Percentiles rank a stretch among this genome's conserved stretches.
Evolutionary conservation across 2,113 vertebrate species (phyloP).

Genomic region (Myodes glareolus): DNA sequence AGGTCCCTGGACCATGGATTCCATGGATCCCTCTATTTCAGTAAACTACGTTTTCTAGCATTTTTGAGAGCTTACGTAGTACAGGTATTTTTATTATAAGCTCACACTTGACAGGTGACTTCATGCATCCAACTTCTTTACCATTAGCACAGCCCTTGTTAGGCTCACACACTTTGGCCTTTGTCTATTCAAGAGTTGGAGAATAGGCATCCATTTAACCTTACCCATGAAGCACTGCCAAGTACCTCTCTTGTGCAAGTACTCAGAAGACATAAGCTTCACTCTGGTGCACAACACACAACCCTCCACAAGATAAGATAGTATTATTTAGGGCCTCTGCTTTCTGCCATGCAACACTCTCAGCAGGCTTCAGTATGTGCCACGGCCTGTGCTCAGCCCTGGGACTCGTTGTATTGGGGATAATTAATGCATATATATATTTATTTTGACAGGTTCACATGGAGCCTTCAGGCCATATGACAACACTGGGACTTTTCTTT

Average conservation of each 20-base stretch:
- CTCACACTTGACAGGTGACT: neutral
- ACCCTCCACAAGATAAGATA: neutral
- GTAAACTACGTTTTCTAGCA: neutral
- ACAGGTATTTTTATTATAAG: slow-evolving; percentile 19
- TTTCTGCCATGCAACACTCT: neutral
- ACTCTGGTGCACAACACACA: neutral
- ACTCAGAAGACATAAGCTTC: slow-evolving; percentile 10
- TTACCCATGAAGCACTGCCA: neutral
- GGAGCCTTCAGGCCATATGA: slow-evolving; percentile 59
- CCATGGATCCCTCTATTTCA: neutral
- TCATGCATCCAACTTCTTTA: neutral
- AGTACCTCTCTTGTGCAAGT: neutral
- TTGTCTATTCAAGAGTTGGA: neutral
- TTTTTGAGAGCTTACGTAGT: neutral
- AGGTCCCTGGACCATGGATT: neutral
- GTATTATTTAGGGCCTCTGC: neutral
- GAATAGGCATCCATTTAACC: neutral
- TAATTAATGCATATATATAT: slow-evolving; percentile 62
- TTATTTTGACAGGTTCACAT: slow-evolving; percentile 77
- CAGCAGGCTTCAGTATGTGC: neutral
- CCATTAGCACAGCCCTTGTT: neutral
- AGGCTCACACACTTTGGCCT: neutral
- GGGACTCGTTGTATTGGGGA: slow-evolving; percentile 54
- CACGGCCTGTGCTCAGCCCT: neutral
- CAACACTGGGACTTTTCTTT: slow-evolving; percentile 74